Conservation (phyloP, 2,888 invertebrate genomes). For the Watsonalla binaria region DNA sequence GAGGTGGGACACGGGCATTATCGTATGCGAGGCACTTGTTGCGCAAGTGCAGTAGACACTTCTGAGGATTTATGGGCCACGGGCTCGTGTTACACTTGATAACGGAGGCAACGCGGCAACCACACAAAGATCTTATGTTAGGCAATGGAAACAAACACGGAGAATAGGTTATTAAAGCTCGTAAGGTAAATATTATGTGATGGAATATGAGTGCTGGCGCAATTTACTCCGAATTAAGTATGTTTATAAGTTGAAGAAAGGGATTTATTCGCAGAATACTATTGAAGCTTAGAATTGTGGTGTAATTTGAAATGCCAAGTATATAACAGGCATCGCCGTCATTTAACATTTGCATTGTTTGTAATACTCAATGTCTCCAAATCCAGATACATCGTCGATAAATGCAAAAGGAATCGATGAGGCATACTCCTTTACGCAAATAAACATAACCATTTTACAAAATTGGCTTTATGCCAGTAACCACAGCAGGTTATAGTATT, state of each 20-base stretch:
- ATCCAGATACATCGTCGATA: too few relatives aligned
- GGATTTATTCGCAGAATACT: too few relatives aligned
- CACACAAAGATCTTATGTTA: slow-evolving; percentile 44
- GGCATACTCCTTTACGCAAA: too few relatives aligned
- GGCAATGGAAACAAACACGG: slow-evolving; percentile 37
- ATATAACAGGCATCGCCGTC: too few relatives aligned
- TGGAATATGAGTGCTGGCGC: too few relatives aligned
- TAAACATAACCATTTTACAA: background rate
- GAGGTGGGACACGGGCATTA: slow-evolving; percentile 40
- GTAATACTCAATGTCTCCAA: too few relatives aligned
- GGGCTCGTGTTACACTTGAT: slow-evolving; percentile 67
- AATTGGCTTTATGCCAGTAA: background rate
- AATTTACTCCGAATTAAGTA: too few relatives aligned
- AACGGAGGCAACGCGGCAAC: slow-evolving; percentile 51
- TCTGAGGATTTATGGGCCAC: slow-evolving; percentile 64
- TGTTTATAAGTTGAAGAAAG: background rate
- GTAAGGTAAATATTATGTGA: slow-evolving; percentile 1
- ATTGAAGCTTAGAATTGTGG: too few relatives aligned
- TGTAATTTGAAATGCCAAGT: too few relatives aligned
- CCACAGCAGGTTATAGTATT: background rate
- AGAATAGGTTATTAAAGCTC: slow-evolving; percentile 28
- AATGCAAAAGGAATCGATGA: too few relatives aligned
- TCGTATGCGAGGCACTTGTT: slow-evolving; percentile 56
- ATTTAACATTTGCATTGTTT: too few relatives aligned
- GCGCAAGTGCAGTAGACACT: slow-evolving; percentile 60